A percentile compares a stretch with the other conserved stretches of the same genome.
Evolutionary conservation across 1,140 invertebrate species (phyloP).

Genomic region (Anastatus disparis): DNA sequence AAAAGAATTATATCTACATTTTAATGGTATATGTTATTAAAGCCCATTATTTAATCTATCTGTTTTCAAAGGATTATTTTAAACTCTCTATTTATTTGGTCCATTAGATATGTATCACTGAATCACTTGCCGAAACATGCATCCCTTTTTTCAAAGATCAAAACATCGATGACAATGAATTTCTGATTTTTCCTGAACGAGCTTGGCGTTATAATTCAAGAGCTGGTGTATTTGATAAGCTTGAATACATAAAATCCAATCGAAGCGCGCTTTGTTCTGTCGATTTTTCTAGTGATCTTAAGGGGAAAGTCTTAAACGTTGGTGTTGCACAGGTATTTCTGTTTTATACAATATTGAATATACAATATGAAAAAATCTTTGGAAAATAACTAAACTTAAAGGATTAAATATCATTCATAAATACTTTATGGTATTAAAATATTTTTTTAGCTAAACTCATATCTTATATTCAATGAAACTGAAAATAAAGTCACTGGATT

Average conservation of each 20-base stretch:
- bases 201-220: constrained; percentile 41
- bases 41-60: no score
- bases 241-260: constrained; percentile 45
- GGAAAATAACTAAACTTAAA: no score
- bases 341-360: neutral
- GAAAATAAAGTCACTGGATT: constrained; percentile 43
- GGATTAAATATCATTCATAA: no score
- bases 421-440: no score
- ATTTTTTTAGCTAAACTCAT: constrained; percentile 43
- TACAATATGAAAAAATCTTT: neutral
- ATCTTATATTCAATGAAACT: constrained; percentile 32
- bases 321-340: constrained; percentile 36
- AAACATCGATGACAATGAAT: neutral
- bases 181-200: constrained; percentile 27
- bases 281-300: constrained; percentile 36
- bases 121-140: constrained; percentile 33
- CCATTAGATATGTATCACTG: constrained; percentile 15
- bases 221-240: constrained; percentile 39
- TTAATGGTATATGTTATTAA: neutral
- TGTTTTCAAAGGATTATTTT: no score
- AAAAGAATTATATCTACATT: neutral
- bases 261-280: constrained; percentile 44
- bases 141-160: constrained; percentile 35
- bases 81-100: neutral
- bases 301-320: constrained; percentile 36